These are phyloP conservation scores for Callimorpha dominula DNA, from an alignment of 2,888 invertebrate species.

Conservation along the genomic window DNA sequence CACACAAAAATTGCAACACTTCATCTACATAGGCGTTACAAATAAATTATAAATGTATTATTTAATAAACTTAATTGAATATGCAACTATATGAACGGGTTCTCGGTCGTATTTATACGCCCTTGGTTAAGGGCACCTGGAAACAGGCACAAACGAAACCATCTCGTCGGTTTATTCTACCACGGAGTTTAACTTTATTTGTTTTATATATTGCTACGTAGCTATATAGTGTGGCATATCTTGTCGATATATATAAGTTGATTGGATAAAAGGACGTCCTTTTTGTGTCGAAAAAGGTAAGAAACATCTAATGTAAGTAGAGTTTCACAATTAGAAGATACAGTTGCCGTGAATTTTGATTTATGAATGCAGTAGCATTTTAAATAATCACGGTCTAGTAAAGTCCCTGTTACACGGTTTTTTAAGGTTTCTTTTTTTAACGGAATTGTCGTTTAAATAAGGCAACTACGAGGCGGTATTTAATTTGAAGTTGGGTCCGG, in stretches of 20 bases:
- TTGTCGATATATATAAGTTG: too few relatives aligned
- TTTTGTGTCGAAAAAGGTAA: too few relatives aligned
- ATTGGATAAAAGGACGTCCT: too few relatives aligned
- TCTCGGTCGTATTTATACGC: slow-evolving; percentile 17
- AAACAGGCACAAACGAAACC: slow-evolving; percentile 1
- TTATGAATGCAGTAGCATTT: background rate
- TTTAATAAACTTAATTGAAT: slow-evolving; percentile 8
- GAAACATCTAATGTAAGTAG: too few relatives aligned
- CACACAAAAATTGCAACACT: too few relatives aligned
- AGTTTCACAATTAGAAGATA: too few relatives aligned
- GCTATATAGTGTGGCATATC: background rate
- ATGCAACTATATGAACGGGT: background rate
- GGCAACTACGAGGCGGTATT: background rate
- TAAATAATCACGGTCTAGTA: background rate
- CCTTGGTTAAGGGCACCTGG: slow-evolving; percentile 24
- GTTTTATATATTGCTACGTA: background rate
- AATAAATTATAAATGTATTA: background rate
- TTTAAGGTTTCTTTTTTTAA: too few relatives aligned
- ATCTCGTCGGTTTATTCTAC: background rate
- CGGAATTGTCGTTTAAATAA: background rate
- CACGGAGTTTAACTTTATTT: background rate
- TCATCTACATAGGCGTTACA: too few relatives aligned
- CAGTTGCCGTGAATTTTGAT: too few relatives aligned
- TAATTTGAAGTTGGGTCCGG: background rate
- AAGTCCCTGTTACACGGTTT: background rate